Evolutionary conservation across 2,797 vertebrate genomes (phyloP).

Genomic region (Hozukius guyotensis): DNA sequence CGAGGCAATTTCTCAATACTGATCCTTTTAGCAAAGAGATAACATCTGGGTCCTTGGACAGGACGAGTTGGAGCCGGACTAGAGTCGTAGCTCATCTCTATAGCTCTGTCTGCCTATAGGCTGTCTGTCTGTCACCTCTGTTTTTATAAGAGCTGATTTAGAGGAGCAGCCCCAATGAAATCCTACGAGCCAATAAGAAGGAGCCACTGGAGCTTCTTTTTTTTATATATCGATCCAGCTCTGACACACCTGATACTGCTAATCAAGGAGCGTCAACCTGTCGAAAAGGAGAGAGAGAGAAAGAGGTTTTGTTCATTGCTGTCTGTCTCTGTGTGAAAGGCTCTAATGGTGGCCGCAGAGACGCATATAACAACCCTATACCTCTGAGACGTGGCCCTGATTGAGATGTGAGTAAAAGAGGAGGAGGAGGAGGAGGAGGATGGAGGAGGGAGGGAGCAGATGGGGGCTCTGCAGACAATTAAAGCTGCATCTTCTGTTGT

Average conservation of each 20-base stretch:
- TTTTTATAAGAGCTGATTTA: conserved; percentile 76
- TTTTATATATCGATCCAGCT: background rate
- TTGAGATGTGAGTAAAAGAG: conserved; percentile 62
- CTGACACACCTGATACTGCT: conserved; percentile 37
- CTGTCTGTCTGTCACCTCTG: conserved; percentile 70
- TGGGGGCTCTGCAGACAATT: conserved; percentile 77
- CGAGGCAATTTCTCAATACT: conserved; percentile 72
- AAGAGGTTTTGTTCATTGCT: conserved; percentile 29
- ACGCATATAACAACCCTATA: conserved; percentile 47
- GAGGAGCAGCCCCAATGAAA: conserved; percentile 40
- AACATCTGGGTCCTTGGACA: conserved; percentile 76
- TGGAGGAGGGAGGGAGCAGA: conserved; percentile 27
- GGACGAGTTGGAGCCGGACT: conserved; percentile 60
- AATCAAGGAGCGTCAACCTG: conserved; percentile 35
- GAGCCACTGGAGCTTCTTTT: conserved; percentile 28
- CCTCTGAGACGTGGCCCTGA: conserved; percentile 59
- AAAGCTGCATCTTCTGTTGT: conserved; percentile 68
- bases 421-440: conserved; percentile 10
- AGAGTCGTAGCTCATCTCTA: conserved; percentile 70
- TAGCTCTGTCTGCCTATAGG: conserved; percentile 59
- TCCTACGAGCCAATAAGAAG: conserved; percentile 40
- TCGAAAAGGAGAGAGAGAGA: background rate
- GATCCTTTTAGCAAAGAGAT: conserved; percentile 74
- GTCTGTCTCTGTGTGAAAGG: conserved; percentile 40
- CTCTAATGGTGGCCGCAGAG: conserved; percentile 55